These are phyloP conservation scores for Regulus satrapa DNA, from an alignment of 2,113 vertebrate genomes.

Conservation along the genomic window DNA sequence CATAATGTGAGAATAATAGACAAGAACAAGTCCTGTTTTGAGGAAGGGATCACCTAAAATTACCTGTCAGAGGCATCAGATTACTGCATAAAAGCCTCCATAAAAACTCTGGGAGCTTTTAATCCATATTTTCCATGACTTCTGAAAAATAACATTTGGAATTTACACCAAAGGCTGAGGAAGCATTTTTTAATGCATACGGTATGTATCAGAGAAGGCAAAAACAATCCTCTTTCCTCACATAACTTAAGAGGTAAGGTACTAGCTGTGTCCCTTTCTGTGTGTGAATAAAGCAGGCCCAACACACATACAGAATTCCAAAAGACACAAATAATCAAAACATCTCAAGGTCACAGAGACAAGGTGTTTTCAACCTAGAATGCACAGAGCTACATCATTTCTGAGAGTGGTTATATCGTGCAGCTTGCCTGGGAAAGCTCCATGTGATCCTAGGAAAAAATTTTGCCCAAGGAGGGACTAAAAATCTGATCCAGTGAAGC, in stretches of 20 bases:
- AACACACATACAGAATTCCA: neutral
- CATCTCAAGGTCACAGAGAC: neutral
- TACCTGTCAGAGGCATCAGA: neutral
- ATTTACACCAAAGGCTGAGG: neutral
- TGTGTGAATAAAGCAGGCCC: neutral
- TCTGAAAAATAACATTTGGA: neutral
- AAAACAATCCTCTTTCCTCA: neutral
- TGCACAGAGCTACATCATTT: neutral
- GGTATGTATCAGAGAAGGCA: neutral
- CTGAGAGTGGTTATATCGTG: neutral
- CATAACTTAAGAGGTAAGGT: neutral
- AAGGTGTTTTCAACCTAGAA: neutral
- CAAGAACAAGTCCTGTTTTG: neutral
- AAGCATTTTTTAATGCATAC: neutral
- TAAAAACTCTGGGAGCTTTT: neutral
- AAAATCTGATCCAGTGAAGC: neutral
- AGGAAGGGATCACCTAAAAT: neutral
- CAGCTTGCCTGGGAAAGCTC: neutral
- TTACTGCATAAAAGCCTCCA: neutral
- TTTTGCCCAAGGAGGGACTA: neutral
- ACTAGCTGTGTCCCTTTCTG: neutral
- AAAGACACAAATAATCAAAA: constrained; percentile 3
- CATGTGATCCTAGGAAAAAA: neutral
- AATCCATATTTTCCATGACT: neutral
- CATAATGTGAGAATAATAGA: neutral